phyloP scores from a whole-genome alignment of 2,113 vertebrate genomes.

The Gobius niger region DNA sequence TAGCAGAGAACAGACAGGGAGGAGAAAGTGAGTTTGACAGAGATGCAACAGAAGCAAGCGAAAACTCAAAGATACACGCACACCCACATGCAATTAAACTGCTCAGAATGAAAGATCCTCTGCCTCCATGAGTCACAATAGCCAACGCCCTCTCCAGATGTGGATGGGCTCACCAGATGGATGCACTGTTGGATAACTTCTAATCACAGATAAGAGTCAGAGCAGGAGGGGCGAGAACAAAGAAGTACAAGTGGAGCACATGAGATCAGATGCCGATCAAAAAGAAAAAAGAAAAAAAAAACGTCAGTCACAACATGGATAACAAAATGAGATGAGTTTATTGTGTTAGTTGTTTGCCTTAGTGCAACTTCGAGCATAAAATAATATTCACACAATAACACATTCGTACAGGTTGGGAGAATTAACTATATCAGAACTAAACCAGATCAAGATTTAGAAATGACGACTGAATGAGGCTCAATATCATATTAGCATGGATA shows the following conservation, averaged over 20 bases:
- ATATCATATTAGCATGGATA: too few relatives aligned
- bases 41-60: constrained; percentile 43
- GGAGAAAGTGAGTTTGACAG: constrained; percentile 9
- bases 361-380: background rate
- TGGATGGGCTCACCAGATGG: constrained; percentile 58
- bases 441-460: too few relatives aligned
- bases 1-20: constrained; percentile 28
- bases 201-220: constrained; percentile 44
- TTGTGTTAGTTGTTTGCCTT: background rate
- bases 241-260: constrained; percentile 9
- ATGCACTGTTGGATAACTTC: constrained; percentile 47
- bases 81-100: constrained; percentile 37
- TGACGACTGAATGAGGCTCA: too few relatives aligned
- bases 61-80: constrained; percentile 35
- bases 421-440: too few relatives aligned
- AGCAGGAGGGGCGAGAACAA: constrained; percentile 8
- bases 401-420: background rate
- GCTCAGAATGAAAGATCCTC: constrained; percentile 23
- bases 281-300: constrained; percentile 18
- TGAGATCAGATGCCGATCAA: constrained; percentile 10
- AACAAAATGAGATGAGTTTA: background rate
- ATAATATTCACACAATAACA: background rate
- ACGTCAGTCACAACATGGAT: constrained; percentile 1
- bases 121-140: constrained; percentile 38
- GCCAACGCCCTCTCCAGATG: constrained; percentile 53